Conservation (phyloP, 2,113 vertebrate genomes). For the Clarias macrocephalus region DNA sequence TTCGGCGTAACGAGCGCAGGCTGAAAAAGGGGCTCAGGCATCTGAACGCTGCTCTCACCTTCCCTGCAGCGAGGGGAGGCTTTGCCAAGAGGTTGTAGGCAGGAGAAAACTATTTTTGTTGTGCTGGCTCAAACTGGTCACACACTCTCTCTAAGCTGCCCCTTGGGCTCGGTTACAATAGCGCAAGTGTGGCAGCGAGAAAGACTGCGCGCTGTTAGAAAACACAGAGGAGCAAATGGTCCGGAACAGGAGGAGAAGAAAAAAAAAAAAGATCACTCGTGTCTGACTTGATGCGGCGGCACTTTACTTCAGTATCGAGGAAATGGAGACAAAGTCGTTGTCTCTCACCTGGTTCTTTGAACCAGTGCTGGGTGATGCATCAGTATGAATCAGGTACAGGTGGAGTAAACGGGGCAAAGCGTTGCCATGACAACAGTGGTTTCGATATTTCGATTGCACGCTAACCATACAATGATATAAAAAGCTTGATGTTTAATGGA, state of each 20-base stretch:
- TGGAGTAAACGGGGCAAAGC: background rate
- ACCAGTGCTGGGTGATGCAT: background rate
- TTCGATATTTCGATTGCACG: background rate
- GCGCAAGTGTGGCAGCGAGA: constrained; percentile 32
- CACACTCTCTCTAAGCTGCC: constrained; percentile 57
- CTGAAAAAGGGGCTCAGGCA: constrained; percentile 7
- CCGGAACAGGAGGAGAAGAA: background rate
- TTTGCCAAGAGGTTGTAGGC: constrained; percentile 44
- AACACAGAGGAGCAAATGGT: constrained; percentile 25
- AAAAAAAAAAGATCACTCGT: constrained; percentile 1
- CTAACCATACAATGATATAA: background rate
- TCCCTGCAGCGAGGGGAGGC: constrained; percentile 35
- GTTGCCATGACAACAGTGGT: background rate
- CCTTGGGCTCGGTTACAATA: constrained; percentile 39
- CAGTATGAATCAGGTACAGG: background rate
- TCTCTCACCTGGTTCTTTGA: background rate
- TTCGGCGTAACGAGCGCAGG: background rate
- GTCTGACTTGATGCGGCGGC: constrained; percentile 7
- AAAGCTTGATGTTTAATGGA: background rate
- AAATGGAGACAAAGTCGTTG: background rate
- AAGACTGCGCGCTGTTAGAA: constrained; percentile 18
- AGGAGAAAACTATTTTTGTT: constrained; percentile 48
- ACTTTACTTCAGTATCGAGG: background rate
- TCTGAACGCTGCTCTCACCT: constrained; percentile 41
- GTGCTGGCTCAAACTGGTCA: constrained; percentile 52